Conservation (phyloP, 2,113 vertebrate genomes). For the Ceyx cyanopectus region DNA sequence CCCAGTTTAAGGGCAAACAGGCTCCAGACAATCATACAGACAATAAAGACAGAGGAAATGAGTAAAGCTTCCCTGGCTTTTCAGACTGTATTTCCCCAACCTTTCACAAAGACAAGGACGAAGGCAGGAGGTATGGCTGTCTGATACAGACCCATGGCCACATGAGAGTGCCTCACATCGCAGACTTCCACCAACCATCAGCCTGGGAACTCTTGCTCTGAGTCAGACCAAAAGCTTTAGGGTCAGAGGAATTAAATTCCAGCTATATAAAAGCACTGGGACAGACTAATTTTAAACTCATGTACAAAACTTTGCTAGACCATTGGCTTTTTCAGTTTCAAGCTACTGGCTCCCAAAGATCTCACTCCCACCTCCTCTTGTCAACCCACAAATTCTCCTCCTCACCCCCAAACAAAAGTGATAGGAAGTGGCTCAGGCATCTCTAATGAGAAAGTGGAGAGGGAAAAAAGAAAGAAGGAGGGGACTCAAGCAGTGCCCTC, state of each 20-base stretch:
- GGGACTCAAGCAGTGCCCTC: background rate
- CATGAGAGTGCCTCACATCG: background rate
- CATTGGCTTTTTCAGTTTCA: slow-evolving; percentile 12
- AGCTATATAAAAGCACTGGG: slow-evolving; percentile 5
- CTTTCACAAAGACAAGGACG: background rate
- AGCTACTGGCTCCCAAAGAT: background rate
- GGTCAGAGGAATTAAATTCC: slow-evolving; percentile 47
- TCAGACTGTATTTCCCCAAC: background rate
- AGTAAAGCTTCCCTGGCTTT: background rate
- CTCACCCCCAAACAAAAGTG: slow-evolving; percentile 9
- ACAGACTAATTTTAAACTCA: slow-evolving; percentile 30
- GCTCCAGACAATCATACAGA: background rate
- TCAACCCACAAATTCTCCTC: background rate
- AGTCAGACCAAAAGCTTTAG: background rate
- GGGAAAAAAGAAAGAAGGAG: background rate
- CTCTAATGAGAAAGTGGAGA: background rate
- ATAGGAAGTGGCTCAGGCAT: background rate
- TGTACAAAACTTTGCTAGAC: background rate
- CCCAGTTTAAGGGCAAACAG: background rate
- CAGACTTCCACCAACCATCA: background rate
- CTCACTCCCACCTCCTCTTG: background rate
- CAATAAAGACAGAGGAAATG: background rate
- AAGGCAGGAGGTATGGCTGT: background rate
- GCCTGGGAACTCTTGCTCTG: background rate
- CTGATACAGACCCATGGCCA: background rate